Evolutionary conservation across 2,888 invertebrate genomes (phyloP).

Genomic region (Orchesellides sinensis): DNA sequence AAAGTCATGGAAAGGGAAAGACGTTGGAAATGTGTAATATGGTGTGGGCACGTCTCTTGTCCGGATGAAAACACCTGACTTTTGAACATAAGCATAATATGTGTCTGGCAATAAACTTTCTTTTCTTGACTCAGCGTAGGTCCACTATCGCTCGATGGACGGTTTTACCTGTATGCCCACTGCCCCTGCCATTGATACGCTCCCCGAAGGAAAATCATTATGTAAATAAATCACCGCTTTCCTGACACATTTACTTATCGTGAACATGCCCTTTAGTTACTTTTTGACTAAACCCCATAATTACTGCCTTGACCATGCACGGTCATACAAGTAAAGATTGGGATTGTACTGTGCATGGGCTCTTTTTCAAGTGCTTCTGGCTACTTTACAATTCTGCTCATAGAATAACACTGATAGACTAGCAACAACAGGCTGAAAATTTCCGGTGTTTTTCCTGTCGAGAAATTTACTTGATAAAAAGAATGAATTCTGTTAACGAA

Average conservation of each 20-base stretch:
- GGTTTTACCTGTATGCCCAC: not conserved
- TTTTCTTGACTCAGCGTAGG: too few species aligned
- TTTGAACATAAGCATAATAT: too few species aligned
- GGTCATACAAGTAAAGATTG: conserved; percentile 13
- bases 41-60: not conserved
- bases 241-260: conserved; percentile 66
- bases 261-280: conserved; percentile 49
- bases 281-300: conserved; percentile 47
- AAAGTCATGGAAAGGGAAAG: not conserved
- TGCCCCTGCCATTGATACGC: not conserved
- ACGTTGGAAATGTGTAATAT: not conserved
- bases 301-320: conserved; percentile 60
- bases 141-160: not conserved
- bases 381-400: conserved; percentile 24
- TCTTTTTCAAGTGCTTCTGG: too few species aligned
- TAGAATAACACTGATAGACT: conserved; percentile 13
- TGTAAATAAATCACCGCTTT: conserved; percentile 65
- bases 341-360: too few species aligned
- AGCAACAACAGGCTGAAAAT: conserved; percentile 54
- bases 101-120: too few species aligned
- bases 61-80: too few species aligned
- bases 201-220: conserved; percentile 60
- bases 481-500: conserved; percentile 62
- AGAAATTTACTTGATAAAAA: conserved; percentile 55
- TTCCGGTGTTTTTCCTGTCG: conserved; percentile 64